Evolutionary conservation across 2,797 vertebrate genomes (phyloP).

Genomic region (Podargus strigoides): DNA sequence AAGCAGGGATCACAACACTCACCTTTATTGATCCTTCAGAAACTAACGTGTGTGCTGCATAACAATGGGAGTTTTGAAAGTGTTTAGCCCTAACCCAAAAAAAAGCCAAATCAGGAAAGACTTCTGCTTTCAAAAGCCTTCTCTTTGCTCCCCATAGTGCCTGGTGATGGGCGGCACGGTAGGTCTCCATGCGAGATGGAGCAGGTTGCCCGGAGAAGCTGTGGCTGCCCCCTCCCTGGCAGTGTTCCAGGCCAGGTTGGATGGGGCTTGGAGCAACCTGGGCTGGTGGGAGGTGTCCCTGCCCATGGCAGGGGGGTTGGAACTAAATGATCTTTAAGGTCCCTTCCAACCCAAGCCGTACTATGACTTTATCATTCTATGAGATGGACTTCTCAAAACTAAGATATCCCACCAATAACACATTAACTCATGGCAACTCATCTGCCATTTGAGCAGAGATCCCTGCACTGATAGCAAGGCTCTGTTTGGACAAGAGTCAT

Average conservation of each 20-base stretch:
- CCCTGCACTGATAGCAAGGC: not conserved
- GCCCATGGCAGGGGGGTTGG: no score
- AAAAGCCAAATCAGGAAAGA: accelerated
- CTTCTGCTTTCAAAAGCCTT: not conserved
- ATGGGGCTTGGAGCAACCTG: no score
- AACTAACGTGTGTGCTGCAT: accelerated
- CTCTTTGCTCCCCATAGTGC: not conserved
- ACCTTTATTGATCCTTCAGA: not conserved
- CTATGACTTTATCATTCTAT: no score
- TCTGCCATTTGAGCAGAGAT: not conserved
- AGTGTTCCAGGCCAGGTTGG: no score
- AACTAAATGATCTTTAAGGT: no score
- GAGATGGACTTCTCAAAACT: not conserved
- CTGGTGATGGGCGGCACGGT: not conserved
- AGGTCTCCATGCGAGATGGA: not conserved
- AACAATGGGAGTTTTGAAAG: not conserved
- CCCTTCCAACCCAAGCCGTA: no score
- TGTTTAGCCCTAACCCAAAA: not conserved
- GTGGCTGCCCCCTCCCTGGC: no score
- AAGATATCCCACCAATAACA: not conserved
- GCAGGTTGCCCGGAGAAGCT: no score
- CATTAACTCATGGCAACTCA: not conserved
- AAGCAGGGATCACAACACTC: accelerated
- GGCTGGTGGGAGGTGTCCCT: no score
- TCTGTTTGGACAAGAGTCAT: not conserved